These are phyloP conservation scores for Deroplatys truncata DNA, from an alignment of 2,888 invertebrate genomes.

Conservation along the genomic window DNA sequence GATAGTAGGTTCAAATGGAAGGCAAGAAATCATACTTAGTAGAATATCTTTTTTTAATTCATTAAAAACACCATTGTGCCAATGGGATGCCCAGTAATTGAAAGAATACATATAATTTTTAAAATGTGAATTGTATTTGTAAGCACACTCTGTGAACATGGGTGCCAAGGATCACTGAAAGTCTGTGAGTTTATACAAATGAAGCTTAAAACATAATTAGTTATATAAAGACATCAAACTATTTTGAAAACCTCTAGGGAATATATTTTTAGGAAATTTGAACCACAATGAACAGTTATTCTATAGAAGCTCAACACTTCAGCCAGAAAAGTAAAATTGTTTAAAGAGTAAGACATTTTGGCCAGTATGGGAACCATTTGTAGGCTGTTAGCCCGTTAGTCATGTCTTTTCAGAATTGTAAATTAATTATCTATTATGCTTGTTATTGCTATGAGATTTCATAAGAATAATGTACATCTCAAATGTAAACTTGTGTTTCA, in stretches of 20 bases:
- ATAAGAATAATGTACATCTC: not conserved
- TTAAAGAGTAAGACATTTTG: not conserved
- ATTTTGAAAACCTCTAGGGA: not conserved
- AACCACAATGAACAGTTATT: not conserved
- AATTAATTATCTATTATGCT: not conserved
- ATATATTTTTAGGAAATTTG: not conserved
- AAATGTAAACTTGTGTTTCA: not conserved
- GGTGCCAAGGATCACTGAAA: constrained; percentile 1
- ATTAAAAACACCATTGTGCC: constrained; percentile 12
- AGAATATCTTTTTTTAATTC: not conserved
- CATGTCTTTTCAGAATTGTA: not conserved
- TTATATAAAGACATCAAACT: not conserved
- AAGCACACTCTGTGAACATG: not conserved
- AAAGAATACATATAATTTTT: not conserved
- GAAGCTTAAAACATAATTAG: not conserved
- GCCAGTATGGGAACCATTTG: not conserved
- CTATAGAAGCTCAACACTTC: not conserved
- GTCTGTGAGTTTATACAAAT: not conserved
- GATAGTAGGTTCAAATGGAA: not conserved
- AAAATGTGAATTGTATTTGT: not conserved
- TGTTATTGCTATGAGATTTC: not conserved
- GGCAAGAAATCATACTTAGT: not conserved
- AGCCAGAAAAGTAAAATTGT: not conserved
- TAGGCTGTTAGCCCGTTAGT: not conserved
- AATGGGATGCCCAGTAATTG: not conserved